A percentile compares a stretch with the other conserved stretches of the same genome.
phyloP scores from a whole-genome alignment of 2,888 invertebrate genomes.

The Cryptus armator region DNA sequence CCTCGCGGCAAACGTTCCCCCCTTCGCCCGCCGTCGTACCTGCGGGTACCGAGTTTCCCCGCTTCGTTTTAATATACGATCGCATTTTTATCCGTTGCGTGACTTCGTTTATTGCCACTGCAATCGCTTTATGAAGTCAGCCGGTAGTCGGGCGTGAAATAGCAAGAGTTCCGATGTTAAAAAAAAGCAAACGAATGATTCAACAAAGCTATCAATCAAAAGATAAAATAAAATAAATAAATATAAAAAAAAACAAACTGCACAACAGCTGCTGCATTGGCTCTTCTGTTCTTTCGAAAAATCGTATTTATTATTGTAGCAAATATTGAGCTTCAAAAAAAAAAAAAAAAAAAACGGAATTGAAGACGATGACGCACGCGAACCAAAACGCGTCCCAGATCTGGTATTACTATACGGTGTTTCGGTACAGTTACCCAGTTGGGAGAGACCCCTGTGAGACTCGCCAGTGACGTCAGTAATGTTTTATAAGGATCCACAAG shows the following conservation, averaged over 20 bases:
- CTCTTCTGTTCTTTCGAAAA: neutral
- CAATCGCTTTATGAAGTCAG: slow-evolving; percentile 40
- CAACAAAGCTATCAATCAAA: slow-evolving; percentile 18
- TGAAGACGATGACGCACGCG: slow-evolving; percentile 28
- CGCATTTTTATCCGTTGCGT: slow-evolving; percentile 45
- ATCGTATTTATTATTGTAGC: slow-evolving; percentile 24
- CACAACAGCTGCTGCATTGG: neutral
- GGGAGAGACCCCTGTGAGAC: slow-evolving; percentile 9
- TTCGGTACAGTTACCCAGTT: neutral
- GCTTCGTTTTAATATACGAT: slow-evolving; percentile 13
- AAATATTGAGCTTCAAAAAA: slow-evolving; percentile 22
- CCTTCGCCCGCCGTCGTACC: slow-evolving; percentile 35
- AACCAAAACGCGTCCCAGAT: slow-evolving; percentile 14
- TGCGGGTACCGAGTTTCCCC: slow-evolving; percentile 23
- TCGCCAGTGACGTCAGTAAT: slow-evolving; percentile 45
- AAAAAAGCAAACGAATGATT: slow-evolving; percentile 12
- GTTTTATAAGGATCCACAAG: slow-evolving; percentile 51
- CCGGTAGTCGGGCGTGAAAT: slow-evolving; percentile 8
- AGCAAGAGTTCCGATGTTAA: slow-evolving; percentile 9
- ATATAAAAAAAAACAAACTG: neutral
- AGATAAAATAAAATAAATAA: neutral
- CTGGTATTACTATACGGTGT: slow-evolving; percentile 1
- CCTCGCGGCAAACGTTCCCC: neutral
- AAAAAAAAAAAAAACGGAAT: slow-evolving; percentile 16
- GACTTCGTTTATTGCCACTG: slow-evolving; percentile 18